These are phyloP conservation scores for Gallinago nigripennis DNA, from an alignment of 2,797 vertebrate genomes.

Conservation along the genomic window DNA sequence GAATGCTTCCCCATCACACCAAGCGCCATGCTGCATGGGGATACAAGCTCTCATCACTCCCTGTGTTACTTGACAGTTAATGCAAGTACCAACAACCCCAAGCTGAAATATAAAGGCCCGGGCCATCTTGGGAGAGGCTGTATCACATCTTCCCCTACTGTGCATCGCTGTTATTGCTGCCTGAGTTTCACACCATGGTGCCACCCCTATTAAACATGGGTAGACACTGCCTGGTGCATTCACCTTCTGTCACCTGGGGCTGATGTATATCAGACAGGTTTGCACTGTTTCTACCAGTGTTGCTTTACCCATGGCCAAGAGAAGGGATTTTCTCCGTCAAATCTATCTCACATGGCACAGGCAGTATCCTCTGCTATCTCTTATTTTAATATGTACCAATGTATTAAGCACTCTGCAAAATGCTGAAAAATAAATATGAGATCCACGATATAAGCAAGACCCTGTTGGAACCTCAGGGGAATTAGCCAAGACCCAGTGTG, in stretches of 20 bases:
- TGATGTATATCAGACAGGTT: background rate
- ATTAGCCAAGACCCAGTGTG: background rate
- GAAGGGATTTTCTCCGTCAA: background rate
- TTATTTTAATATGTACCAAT: background rate
- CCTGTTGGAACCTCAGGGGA: background rate
- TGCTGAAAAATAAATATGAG: background rate
- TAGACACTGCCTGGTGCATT: background rate
- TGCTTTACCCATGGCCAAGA: background rate
- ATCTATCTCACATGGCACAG: background rate
- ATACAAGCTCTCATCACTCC: background rate
- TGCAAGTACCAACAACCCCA: too few relatives aligned
- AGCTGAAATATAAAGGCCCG: background rate
- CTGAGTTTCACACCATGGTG: accelerated
- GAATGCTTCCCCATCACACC: accelerated
- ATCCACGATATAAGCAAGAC: background rate
- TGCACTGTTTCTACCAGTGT: background rate
- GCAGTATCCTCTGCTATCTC: background rate
- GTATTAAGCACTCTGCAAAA: background rate
- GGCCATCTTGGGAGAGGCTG: background rate
- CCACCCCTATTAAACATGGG: background rate
- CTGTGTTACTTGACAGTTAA: background rate
- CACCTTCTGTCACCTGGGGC: background rate
- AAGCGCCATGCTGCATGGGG: accelerated
- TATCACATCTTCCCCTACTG: background rate
- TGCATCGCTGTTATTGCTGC: background rate